Conservation (phyloP, 2,113 vertebrate species). For the Dromas ardeola region DNA sequence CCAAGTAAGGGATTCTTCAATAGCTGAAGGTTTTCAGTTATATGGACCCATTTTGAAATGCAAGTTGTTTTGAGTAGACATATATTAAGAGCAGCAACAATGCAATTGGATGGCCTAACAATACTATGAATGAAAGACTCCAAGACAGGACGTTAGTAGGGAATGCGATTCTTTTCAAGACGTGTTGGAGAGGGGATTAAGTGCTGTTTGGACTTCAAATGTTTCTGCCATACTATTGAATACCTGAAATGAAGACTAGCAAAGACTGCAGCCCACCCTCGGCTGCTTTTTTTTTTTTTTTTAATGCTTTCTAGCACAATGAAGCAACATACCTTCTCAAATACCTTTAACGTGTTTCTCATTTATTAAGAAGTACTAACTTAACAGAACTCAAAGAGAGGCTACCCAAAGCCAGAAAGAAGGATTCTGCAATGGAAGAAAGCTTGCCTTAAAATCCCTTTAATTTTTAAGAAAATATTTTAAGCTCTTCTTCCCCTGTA, state of each 20-base stretch:
- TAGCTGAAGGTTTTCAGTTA: background rate
- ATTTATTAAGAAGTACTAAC: background rate
- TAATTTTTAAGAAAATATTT: background rate
- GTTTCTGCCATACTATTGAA: background rate
- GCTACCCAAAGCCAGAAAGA: background rate
- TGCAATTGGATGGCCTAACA: background rate
- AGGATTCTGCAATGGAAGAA: background rate
- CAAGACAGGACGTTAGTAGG: background rate
- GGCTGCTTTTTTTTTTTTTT: background rate
- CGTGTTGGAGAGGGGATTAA: background rate
- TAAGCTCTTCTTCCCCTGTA: background rate
- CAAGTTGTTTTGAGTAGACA: background rate
- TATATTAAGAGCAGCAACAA: background rate
- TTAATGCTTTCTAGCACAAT: background rate
- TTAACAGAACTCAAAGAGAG: background rate
- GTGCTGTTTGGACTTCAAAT: background rate
- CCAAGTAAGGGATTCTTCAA: background rate
- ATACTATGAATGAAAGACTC: background rate
- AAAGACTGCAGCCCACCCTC: background rate
- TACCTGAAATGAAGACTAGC: background rate
- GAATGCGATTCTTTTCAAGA: background rate
- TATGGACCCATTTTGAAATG: background rate
- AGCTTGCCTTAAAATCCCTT: background rate
- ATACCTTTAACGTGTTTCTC: background rate
- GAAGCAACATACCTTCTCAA: background rate